Conservation (phyloP, 2,113 vertebrate species). For the Pseudois nayaur region DNA sequence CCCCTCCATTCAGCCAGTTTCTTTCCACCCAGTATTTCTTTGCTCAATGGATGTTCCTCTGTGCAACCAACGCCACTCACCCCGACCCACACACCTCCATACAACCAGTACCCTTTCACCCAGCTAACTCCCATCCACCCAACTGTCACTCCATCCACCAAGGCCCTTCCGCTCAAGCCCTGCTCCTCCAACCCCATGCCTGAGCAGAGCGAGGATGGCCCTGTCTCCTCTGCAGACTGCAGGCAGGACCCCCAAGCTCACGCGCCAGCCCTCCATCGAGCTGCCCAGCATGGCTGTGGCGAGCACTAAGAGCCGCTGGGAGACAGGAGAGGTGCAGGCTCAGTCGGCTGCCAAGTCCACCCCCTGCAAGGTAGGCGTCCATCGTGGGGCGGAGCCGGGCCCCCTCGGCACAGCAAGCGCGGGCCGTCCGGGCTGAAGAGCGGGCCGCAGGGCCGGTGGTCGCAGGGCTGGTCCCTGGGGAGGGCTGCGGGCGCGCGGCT, state of each 20-base stretch:
- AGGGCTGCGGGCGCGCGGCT: not conserved
- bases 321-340: conserved; percentile 87
- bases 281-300: conserved; percentile 87
- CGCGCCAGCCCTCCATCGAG: conserved; percentile 82
- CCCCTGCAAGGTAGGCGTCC: conserved; percentile 82
- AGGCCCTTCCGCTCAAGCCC: rapidly evolving
- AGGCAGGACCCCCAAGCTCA: conserved; percentile 77
- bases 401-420: rapidly evolving
- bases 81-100: not conserved
- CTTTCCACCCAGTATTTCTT: not conserved
- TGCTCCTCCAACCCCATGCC: not conserved
- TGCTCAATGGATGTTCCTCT: rapidly evolving
- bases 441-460: rapidly evolving
- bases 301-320: conserved; percentile 91
- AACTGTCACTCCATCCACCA: not conserved
- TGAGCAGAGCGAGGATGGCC: not conserved
- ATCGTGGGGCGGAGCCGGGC: rapidly evolving
- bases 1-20: not conserved
- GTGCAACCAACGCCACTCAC: not conserved
- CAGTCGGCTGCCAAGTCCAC: conserved; percentile 75
- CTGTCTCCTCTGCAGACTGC: conserved; percentile 78
- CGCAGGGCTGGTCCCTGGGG: not conserved
- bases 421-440: rapidly evolving
- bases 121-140: not conserved
- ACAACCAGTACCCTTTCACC: no score